Evolutionary conservation across 2,113 vertebrate species (phyloP).

Genomic region (Clinocottus analis): DNA sequence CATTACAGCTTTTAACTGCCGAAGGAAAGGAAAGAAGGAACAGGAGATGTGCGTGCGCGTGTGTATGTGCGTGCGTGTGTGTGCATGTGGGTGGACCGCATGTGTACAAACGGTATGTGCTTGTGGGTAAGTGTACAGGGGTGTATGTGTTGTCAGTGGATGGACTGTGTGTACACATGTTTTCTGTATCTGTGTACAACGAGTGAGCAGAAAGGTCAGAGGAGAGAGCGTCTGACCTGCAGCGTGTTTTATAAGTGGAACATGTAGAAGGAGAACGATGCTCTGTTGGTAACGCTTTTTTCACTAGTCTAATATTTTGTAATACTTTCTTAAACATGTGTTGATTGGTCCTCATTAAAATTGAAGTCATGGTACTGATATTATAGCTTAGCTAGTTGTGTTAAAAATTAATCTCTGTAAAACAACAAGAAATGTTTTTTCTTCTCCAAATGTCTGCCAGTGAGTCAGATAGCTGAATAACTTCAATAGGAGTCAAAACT

Average conservation of each 20-base stretch:
- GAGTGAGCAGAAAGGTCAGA: slow-evolving; percentile 2
- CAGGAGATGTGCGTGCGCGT: background rate
- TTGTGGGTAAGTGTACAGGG: background rate
- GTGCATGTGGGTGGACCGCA: too few relatives aligned
- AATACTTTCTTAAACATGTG: background rate
- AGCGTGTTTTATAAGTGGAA: background rate
- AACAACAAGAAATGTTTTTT: background rate
- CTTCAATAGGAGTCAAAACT: background rate
- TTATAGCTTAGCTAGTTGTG: too few relatives aligned
- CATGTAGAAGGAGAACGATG: background rate
- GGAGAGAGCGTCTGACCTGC: background rate
- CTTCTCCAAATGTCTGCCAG: background rate
- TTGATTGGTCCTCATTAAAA: background rate
- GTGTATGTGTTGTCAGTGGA: background rate
- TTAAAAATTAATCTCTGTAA: too few relatives aligned
- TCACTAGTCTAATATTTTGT: background rate
- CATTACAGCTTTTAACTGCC: slow-evolving; percentile 53
- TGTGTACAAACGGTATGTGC: background rate
- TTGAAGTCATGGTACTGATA: background rate
- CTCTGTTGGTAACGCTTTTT: background rate
- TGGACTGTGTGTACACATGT: background rate
- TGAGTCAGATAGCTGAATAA: background rate
- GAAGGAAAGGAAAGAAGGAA: slow-evolving; percentile 25
- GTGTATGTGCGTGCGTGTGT: background rate
- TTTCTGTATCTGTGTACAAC: background rate